Evolutionary conservation across 2,113 vertebrate species (phyloP), one percentile per base, ranked within the genome.

Genomic region (Spea multiplicata): DNA sequence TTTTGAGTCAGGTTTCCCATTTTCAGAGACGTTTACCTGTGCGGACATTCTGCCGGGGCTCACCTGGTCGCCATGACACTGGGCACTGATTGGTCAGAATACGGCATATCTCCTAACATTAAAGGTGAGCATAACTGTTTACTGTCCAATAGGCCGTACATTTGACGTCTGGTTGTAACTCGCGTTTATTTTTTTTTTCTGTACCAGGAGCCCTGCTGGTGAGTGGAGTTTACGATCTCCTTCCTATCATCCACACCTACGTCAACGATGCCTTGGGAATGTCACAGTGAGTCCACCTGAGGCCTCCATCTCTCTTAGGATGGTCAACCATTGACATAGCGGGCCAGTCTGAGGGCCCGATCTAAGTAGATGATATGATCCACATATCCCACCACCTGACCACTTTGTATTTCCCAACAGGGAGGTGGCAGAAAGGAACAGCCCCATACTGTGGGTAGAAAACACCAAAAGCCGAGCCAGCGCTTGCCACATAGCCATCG

Each of bases 31-130:
- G 61, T 99, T 73, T 98, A 95, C 83, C 82, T 99, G 81, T 98
- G 95, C 3, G 97, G 97, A 62, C 97, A 99, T 84, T 99, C 97
- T 0, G 96, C 97, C 0, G 97, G 97, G 0, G 96, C 96, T 69
- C 97, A 98, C 53, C 86, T 99, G 81, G 93, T 90, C 0, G 92
- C 95, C 17, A 97, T 98, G 97, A 86, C 93, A 53, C 91, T 99
- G 64, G 92, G 92, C 78, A 94, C 93, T 0, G 88, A 94, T 83
- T 99, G 97, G 97, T 86, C 88, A 0, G 83, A 94, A 80, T 94
- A 90, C 0, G 84, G 77, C 13, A 78, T 91, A 50, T 82, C 66
- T 0, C 95, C 96, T 12, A 88, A 95, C 76, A 91, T 99, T 77
- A 95, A 88, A 97, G 97, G 97, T 97, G 82, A 73, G 71, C 53